phyloP scores from a whole-genome alignment of 2,113 vertebrate genomes.

The Microcebus tavaratra region DNA sequence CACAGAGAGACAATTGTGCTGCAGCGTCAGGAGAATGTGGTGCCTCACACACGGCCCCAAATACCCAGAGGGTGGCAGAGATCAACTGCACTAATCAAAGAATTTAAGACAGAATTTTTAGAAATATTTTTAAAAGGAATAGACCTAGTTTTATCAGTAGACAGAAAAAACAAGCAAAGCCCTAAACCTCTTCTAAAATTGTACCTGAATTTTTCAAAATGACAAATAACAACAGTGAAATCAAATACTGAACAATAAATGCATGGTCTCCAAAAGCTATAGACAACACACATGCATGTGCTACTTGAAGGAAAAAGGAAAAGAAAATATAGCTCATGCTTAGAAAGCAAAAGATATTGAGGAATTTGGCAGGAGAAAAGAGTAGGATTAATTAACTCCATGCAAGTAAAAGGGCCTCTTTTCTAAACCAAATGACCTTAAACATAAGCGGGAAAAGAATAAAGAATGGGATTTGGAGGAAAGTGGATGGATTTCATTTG shows the following conservation, averaged over 20 bases:
- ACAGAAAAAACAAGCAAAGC: not conserved
- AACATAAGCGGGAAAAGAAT: not conserved
- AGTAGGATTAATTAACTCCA: constrained; percentile 38
- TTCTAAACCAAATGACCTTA: constrained; percentile 36
- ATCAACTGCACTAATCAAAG: not conserved
- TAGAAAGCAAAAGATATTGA: constrained; percentile 35
- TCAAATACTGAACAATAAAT: not conserved
- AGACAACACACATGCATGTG: not conserved
- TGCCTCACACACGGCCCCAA: not conserved
- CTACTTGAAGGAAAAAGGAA: not conserved
- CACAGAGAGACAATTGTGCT: not conserved
- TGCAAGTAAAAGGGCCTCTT: not conserved
- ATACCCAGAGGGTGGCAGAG: not conserved
- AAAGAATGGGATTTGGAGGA: not conserved
- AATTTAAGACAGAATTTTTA: not conserved
- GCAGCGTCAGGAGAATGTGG: not conserved
- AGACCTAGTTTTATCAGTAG: not conserved
- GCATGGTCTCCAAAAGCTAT: not conserved
- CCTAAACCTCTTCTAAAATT: not conserved
- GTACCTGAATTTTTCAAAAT: not conserved
- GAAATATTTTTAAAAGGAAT: not conserved
- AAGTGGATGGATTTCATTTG: not conserved
- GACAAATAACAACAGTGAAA: not conserved
- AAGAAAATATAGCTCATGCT: not conserved
- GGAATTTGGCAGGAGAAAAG: constrained; percentile 14